Conservation (phyloP, 2,113 vertebrate genomes). For the Campylorhamphus procurvoides region DNA sequence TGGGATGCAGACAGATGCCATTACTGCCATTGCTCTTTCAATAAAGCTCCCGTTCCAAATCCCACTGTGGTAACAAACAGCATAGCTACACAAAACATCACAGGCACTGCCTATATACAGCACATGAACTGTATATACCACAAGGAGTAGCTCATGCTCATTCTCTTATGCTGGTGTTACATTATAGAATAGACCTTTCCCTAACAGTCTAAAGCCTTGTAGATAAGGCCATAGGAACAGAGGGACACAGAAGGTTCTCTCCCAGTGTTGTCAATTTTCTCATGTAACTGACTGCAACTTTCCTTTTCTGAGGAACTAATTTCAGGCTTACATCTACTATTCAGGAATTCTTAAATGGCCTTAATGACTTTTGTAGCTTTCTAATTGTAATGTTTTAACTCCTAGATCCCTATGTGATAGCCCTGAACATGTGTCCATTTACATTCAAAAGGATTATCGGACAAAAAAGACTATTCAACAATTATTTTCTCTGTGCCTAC, state of each 20-base stretch:
- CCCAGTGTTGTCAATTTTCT: background rate
- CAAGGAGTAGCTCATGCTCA: background rate
- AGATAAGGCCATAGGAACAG: background rate
- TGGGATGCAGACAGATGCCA: background rate
- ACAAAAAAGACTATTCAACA: background rate
- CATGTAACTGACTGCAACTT: background rate
- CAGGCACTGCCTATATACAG: background rate
- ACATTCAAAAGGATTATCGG: background rate
- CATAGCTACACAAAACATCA: background rate
- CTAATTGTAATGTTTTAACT: background rate
- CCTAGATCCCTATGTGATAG: background rate
- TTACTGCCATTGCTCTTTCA: background rate
- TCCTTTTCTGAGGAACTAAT: background rate
- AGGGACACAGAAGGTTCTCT: background rate
- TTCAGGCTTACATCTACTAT: background rate
- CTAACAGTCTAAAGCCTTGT: background rate
- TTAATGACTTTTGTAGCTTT: background rate
- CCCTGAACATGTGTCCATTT: background rate
- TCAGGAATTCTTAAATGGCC: background rate
- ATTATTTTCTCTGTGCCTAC: background rate
- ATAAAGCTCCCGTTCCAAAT: background rate
- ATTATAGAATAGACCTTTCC: background rate
- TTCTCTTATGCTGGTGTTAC: background rate
- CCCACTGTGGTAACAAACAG: background rate
- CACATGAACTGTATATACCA: background rate